A percentile compares a stretch with the other conserved stretches of the same genome.
Conservation (phyloP, 1,140 invertebrate species). For the Diploscapter pachys region DNA sequence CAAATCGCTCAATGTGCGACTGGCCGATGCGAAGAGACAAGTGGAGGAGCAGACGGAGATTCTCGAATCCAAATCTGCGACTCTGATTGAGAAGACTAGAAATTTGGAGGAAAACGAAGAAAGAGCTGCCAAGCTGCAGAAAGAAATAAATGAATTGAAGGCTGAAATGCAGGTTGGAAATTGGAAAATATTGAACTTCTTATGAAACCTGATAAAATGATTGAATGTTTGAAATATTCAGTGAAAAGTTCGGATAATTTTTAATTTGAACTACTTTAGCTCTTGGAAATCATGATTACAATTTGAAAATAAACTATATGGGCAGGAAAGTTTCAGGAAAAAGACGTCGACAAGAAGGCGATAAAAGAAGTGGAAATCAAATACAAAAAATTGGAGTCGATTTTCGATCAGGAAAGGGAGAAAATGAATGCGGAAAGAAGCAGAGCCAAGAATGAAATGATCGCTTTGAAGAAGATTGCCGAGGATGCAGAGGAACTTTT, state of each 20-base stretch:
- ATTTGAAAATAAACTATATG: neutral
- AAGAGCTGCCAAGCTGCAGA: conserved; percentile 31
- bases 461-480: conserved; percentile 49
- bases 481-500: conserved; percentile 44
- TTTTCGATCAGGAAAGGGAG: conserved; percentile 55
- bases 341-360: conserved; percentile 36
- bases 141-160: conserved; percentile 41
- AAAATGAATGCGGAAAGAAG: conserved; percentile 50
- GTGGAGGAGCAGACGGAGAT: conserved; percentile 31
- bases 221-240: no score
- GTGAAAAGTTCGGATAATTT: neutral
- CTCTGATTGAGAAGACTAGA: conserved; percentile 37
- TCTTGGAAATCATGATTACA: neutral
- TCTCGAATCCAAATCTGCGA: conserved; percentile 31
- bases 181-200: neutral
- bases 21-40: conserved; percentile 34
- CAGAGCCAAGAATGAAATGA: conserved; percentile 47
- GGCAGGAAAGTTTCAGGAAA: conserved; percentile 35
- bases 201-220: neutral
- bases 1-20: conserved; percentile 28
- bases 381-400: conserved; percentile 50
- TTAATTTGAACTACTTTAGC: neutral
- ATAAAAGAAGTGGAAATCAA: conserved; percentile 52
- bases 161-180: conserved; percentile 17
- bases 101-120: conserved; percentile 36